Percentiles rank a stretch among this genome's conserved stretches.
Evolutionary conservation across 1,140 invertebrate genomes (phyloP).

Genomic region (Drosophila arizonae): DNA sequence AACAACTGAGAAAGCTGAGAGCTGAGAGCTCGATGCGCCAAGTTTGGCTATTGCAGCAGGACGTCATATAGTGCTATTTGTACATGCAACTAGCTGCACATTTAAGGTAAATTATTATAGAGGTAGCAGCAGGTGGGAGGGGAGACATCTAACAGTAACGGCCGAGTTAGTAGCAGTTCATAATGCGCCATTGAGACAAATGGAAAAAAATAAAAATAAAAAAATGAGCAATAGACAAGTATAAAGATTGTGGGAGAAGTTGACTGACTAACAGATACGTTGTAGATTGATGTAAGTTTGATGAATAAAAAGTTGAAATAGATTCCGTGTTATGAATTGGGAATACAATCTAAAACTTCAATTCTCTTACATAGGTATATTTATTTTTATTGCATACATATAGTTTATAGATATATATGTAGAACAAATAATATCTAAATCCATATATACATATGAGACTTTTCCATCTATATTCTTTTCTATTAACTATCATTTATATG

Average conservation of each 20-base stretch:
- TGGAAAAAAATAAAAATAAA: slow-evolving; percentile 26
- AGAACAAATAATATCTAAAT: too few relatives aligned
- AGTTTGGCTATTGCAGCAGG: neutral
- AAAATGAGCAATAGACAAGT: slow-evolving; percentile 35
- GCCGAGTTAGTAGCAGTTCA: slow-evolving; percentile 43
- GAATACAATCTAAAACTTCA: too few relatives aligned
- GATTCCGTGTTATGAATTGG: too few relatives aligned
- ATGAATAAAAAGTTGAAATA: too few relatives aligned
- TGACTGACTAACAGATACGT: neutral
- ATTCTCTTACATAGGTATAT: too few relatives aligned
- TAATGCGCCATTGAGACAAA: neutral
- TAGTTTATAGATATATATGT: too few relatives aligned
- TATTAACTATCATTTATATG: too few relatives aligned
- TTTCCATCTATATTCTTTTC: too few relatives aligned
- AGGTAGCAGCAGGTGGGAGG: neutral
- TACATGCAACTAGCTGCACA: slow-evolving; percentile 49
- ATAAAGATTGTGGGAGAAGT: neutral
- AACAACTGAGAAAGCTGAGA: neutral
- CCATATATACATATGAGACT: too few relatives aligned
- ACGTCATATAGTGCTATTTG: slow-evolving; percentile 50
- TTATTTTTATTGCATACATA: too few relatives aligned
- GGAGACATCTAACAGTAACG: slow-evolving; percentile 8
- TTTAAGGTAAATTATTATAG: slow-evolving; percentile 68
- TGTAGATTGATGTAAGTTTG: neutral
- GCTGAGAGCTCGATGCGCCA: neutral